These are phyloP conservation scores for Acrocephalus arundinaceus DNA, from an alignment of 2,113 vertebrate genomes.

Conservation along the genomic window DNA sequence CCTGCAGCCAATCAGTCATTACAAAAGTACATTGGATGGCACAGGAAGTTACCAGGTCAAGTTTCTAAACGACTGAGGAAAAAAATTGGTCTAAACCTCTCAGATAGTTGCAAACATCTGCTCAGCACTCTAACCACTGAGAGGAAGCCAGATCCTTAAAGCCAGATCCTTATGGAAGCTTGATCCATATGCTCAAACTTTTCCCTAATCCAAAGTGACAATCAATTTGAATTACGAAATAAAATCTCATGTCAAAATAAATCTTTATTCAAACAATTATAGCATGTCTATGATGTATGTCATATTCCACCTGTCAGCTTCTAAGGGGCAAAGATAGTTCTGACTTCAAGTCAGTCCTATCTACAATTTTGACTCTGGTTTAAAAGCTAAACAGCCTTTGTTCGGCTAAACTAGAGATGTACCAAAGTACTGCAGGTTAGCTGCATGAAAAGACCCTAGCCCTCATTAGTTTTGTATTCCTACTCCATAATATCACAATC, in stretches of 20 bases:
- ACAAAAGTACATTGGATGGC: background rate
- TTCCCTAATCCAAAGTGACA: constrained; percentile 40
- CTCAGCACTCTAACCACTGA: background rate
- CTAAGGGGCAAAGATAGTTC: background rate
- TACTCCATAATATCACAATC: background rate
- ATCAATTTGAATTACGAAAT: background rate
- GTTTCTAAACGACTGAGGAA: background rate
- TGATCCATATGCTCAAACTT: constrained; percentile 2
- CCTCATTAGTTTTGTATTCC: background rate
- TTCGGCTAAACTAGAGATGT: background rate
- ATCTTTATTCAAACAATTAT: background rate
- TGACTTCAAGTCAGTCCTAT: background rate
- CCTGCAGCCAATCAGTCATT: background rate
- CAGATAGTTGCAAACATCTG: background rate
- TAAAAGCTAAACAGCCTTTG: background rate
- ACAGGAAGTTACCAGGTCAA: background rate
- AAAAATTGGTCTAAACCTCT: background rate
- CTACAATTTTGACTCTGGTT: background rate
- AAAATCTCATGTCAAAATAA: background rate
- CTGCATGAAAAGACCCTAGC: background rate
- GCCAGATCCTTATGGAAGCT: background rate
- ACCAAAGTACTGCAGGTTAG: background rate
- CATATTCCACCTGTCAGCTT: background rate
- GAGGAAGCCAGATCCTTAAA: constrained; percentile 1
- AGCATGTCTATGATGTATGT: background rate